A percentile compares a stretch with the other conserved stretches of the same genome.
Evolutionary conservation across 2,888 invertebrate genomes (phyloP).

Genomic region (Drosophila paranaensis): DNA sequence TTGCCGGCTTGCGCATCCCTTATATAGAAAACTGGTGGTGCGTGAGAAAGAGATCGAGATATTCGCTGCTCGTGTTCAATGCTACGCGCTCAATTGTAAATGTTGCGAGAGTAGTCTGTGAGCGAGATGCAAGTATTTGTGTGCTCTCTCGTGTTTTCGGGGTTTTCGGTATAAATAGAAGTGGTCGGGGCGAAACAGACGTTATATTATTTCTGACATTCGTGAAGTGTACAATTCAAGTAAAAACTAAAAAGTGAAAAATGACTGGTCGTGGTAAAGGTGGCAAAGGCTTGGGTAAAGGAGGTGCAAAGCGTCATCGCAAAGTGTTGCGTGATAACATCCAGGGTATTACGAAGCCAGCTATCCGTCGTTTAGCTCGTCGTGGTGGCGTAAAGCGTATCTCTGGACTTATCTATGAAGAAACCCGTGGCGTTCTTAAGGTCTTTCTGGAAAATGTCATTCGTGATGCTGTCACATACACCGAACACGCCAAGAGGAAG

Average conservation of each 20-base stretch:
- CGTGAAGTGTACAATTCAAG: conserved; percentile 81
- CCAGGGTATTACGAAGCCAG: conserved; percentile 87
- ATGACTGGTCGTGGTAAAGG: conserved; percentile 94
- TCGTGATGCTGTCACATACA: conserved; percentile 86
- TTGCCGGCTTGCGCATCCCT: no score
- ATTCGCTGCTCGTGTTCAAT: conserved; percentile 18
- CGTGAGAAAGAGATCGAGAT: background rate
- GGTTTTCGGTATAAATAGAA: conserved; percentile 8
- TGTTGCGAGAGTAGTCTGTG: background rate
- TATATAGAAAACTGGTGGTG: no score
- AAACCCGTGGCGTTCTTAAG: conserved; percentile 91
- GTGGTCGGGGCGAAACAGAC: background rate
- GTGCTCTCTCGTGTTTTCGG: background rate
- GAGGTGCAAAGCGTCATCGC: conserved; percentile 92
- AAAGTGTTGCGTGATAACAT: conserved; percentile 93
- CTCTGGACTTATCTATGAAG: conserved; percentile 91
- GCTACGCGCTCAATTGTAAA: no score
- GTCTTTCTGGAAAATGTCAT: conserved; percentile 89
- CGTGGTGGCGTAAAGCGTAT: conserved; percentile 89
- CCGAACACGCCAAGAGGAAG: conserved; percentile 23
- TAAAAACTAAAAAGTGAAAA: conserved; percentile 88
- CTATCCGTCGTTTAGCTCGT: conserved; percentile 90
- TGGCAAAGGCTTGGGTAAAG: conserved; percentile 91
- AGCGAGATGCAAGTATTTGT: background rate
- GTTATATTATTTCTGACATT: background rate